Percentiles rank a stretch among this genome's conserved stretches.
These are phyloP conservation scores for Saturnia japonica DNA, from an alignment of 2,888 invertebrate genomes.

Conservation along the genomic window DNA sequence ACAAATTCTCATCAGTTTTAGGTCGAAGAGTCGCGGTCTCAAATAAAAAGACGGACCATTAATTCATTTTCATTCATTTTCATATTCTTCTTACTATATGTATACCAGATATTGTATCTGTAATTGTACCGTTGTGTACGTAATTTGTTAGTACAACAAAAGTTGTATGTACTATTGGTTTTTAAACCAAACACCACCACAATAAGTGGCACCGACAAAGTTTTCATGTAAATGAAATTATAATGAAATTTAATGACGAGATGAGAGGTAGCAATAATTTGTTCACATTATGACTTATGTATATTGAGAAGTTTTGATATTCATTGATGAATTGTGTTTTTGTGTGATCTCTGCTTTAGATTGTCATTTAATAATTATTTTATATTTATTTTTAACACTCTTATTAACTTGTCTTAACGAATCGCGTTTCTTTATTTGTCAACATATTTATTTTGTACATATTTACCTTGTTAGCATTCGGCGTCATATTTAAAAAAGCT, in stretches of 20 bases:
- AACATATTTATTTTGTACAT: not conserved
- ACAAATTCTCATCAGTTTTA: conserved; percentile 77
- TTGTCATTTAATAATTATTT: conserved; percentile 12
- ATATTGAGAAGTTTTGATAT: conserved; percentile 61
- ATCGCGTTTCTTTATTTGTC: not conserved
- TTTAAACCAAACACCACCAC: conserved; percentile 2
- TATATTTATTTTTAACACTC: not conserved
- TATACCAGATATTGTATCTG: conserved; percentile 7
- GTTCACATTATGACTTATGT: conserved; percentile 58
- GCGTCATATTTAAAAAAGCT: not conserved
- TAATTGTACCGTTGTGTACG: conserved; percentile 34
- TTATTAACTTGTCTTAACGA: not conserved
- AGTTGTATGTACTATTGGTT: conserved; percentile 27
- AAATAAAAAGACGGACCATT: conserved; percentile 59
- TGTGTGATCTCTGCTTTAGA: conserved; percentile 56
- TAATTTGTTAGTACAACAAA: conserved; percentile 28
- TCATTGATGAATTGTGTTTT: conserved; percentile 69
- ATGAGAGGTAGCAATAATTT: conserved; percentile 37
- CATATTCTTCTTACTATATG: conserved; percentile 38
- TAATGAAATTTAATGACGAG: conserved; percentile 60
- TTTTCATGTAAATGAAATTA: conserved; percentile 61
- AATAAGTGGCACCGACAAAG: conserved; percentile 42
- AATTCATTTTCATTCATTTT: conserved; percentile 53
- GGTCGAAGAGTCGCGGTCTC: conserved; percentile 60
- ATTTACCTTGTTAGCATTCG: not conserved